These are phyloP conservation scores for Antennarius striatus DNA, from an alignment of 2,113 vertebrate genomes.

Conservation along the genomic window DNA sequence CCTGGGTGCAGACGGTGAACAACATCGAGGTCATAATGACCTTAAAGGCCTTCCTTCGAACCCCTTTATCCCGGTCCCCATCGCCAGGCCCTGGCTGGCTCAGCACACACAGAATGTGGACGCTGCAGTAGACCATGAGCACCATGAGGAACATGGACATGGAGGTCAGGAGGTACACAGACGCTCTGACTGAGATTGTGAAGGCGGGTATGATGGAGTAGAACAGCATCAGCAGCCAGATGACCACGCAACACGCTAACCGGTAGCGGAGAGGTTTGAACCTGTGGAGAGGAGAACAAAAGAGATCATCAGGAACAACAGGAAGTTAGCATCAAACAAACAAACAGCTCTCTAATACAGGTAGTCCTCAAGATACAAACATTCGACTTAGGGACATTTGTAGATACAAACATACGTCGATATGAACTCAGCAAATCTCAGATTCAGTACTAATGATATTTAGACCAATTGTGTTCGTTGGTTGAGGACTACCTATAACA, in stretches of 20 bases:
- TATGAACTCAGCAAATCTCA: too few relatives aligned
- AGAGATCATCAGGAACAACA: not conserved
- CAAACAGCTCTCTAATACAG: too few relatives aligned
- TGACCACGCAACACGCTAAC: not conserved
- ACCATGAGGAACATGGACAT: not conserved
- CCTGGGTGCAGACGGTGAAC: not conserved
- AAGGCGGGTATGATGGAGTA: not conserved
- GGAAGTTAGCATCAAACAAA: not conserved
- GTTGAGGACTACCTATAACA: too few relatives aligned
- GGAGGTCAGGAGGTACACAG: not conserved
- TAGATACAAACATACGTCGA: too few relatives aligned
- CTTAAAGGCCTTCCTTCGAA: slow-evolving; percentile 9
- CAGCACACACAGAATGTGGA: slow-evolving; percentile 3
- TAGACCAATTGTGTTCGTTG: too few relatives aligned
- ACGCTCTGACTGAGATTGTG: accelerated
- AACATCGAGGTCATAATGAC: not conserved
- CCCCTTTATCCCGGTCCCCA: not conserved
- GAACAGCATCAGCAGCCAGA: slow-evolving; percentile 4
- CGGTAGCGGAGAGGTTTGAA: slow-evolving; percentile 6
- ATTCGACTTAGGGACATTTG: too few relatives aligned
- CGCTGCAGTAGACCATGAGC: not conserved
- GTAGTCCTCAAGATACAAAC: too few relatives aligned
- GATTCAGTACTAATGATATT: too few relatives aligned
- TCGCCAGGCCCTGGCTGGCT: not conserved
- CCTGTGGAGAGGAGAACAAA: not conserved